Evolutionary conservation across 92 coral and sea anemone genomes (phyloP).

Genomic region (Scolanthus callimorphus): DNA sequence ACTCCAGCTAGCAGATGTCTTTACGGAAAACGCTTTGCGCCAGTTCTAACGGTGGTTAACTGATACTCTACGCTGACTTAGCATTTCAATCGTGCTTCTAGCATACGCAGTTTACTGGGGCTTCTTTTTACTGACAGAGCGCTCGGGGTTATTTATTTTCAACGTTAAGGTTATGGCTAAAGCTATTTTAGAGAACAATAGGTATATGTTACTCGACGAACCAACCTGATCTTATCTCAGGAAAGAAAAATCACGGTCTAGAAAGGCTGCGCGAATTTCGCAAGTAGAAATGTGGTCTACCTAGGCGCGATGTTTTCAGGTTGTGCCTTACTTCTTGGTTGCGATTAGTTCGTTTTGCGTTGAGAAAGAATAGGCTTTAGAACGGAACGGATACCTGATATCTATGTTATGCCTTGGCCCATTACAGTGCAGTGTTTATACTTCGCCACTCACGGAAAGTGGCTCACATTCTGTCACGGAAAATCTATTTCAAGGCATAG

Average conservation of each 20-base stretch:
- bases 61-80: too few species aligned
- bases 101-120: constrained; percentile 11
- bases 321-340: too few species aligned
- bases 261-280: neutral
- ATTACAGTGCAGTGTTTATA: constrained; percentile 79
- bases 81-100: too few species aligned
- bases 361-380: constrained; percentile 54
- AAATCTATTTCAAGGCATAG: constrained; percentile 25
- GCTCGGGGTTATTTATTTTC: constrained; percentile 12
- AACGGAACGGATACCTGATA: constrained; percentile 68
- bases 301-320: too few species aligned
- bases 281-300: too few species aligned
- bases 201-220: constrained; percentile 69
- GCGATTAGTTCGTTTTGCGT: constrained; percentile 26
- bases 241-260: constrained; percentile 56
- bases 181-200: constrained; percentile 69
- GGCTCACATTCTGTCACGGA: constrained; percentile 69
- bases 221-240: constrained; percentile 77
- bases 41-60: constrained; percentile 35
- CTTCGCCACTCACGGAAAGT: constrained; percentile 56
- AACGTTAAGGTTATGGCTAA: constrained; percentile 44
- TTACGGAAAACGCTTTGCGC: constrained; percentile 4
- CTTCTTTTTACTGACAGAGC: constrained; percentile 19
- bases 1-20: constrained; percentile 49
- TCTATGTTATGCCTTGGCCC: constrained; percentile 51